Evolutionary conservation across 2,888 invertebrate genomes (phyloP), one percentile per base, ranked within the genome.

Genomic region (Erebia aethiops): DNA sequence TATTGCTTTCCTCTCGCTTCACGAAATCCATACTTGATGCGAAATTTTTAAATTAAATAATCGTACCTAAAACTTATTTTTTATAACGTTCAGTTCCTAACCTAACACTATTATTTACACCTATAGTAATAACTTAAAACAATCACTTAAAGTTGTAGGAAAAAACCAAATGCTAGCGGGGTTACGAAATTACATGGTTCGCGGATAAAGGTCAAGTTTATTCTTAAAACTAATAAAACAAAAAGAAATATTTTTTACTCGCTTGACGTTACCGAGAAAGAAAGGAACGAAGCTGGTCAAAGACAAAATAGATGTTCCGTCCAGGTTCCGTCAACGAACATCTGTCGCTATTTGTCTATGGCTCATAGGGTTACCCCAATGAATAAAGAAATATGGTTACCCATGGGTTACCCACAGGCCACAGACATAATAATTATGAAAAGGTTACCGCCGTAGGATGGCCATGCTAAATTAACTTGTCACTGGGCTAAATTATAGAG

Each of bases 1-100:
- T 73, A 80, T 86, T 86, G 63, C 84, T 87, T 26, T 91, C 92
- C 81, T 92, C 92, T 67, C 91, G 82, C 80, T 92, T 92, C 72
- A 92, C 92, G 77, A 87, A 92, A 87, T 92, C 92, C 92, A 92
- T 92, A 69, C 72, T 82, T 69, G 67, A 61, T 70, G 26, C 10
- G 67, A 43, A 52, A 52, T 61, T 67, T 67, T 67, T 46, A 35
- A 52, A 64, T 67, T 18, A 61, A 51, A 56, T 49, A 71, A 69
- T 67, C 18, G 35, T 68, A n/a, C n/a, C n/a, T n/a, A 63, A 62
- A 57, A 63, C n/a, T 58, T 4, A 43, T 66, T 74, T 77, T n/a
- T 79, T 75, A 71, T 84, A 84, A 84, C 83, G 84, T 80, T 77
- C 81, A 73, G 79, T 80, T 80, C 77, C 78, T 91, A 91, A 90